Base-by-base conservation (phyloP, 2,888 invertebrate species). In the Eustalomyia histrio region DNA sequence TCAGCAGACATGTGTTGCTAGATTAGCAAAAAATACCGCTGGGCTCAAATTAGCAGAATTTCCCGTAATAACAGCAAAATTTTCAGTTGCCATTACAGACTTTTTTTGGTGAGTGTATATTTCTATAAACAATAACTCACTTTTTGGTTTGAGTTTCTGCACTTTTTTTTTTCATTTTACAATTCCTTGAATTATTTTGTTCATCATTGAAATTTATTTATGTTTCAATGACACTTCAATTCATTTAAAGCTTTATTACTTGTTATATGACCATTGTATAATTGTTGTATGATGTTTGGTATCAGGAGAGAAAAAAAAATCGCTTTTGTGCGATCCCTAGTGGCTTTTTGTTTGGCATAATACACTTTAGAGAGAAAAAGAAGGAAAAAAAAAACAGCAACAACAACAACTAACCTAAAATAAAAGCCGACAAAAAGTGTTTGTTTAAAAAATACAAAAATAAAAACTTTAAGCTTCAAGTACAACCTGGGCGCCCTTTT, bases 181-280 rank as follows among this genome's bases (percentile, higher is more conserved):
- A 14, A 47, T 47, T 47, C 43, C n/a, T 47, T 47, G n/a, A 47
- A 47, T 47, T 47, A 14, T n/a, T 47, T n/a, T 47, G 43, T 47
- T n/a, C 43, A 47, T 47, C 43, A 47, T n/a, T n/a, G 43, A 47
- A 47, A n/a, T 47, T 47, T 47, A n/a, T 47, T 47, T 47, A n/a
- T n/a, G n/a, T n/a, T 47, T 79, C 69, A 75, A 75, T 79, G 79
- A 75, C 74, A 79, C 74, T 79, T 74, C 55, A 71, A 79, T 74
- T 65, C 79, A 65, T 74, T 71, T 55, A 65, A 57, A 68, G 69
- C 47, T 65, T 79, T 69, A 69, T 39, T 69, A 74, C 24, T 65
- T 60, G 21, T 63, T 52, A 24, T 64, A 58, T 21, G 65, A 61
- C 60, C 60, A 75, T 55, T 69, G 47, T 55, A 35, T 64, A 57